Conservation (phyloP, 2,113 vertebrate genomes). For the Pollimyrus isidori region DNA sequence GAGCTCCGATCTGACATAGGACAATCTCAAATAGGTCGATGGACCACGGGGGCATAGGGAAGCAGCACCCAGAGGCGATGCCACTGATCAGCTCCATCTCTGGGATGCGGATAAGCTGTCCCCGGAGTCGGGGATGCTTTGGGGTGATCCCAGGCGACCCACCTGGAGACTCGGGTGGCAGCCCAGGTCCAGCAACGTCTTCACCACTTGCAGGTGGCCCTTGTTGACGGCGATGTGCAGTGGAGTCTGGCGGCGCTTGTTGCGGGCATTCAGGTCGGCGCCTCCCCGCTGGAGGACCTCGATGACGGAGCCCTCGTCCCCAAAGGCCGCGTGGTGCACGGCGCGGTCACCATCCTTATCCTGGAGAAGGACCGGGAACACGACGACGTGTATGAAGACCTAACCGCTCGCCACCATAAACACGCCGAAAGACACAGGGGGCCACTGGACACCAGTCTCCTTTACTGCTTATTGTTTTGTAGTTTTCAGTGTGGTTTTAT, state of each 20-base stretch:
- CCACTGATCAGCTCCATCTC: neutral
- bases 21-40: neutral
- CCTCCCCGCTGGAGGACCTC: constrained; percentile 93
- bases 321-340: constrained; percentile 94
- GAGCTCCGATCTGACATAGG: neutral
- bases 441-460: neutral
- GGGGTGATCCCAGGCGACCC: constrained; percentile 3
- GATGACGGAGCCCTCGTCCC: constrained; percentile 94
- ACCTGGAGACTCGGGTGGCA: constrained; percentile 99
- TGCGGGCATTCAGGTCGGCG: constrained; percentile 90
- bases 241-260: constrained; percentile 92
- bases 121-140: neutral
- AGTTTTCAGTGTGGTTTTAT: neutral
- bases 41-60: neutral
- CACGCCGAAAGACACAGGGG: neutral
- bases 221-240: constrained; percentile 98
- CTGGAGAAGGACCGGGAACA: constrained; percentile 49
- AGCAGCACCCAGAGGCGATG: neutral
- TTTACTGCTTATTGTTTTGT: neutral
- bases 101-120: neutral
- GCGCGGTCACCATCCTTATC: constrained; percentile 97
- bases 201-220: constrained; percentile 95
- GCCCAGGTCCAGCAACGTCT: constrained; percentile 91
- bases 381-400: neutral
- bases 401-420: neutral